A percentile compares a stretch with the other conserved stretches of the same genome.
phyloP scores from a whole-genome alignment of 2,797 vertebrate species.

The Microctenopoma stevenorrisi region DNA sequence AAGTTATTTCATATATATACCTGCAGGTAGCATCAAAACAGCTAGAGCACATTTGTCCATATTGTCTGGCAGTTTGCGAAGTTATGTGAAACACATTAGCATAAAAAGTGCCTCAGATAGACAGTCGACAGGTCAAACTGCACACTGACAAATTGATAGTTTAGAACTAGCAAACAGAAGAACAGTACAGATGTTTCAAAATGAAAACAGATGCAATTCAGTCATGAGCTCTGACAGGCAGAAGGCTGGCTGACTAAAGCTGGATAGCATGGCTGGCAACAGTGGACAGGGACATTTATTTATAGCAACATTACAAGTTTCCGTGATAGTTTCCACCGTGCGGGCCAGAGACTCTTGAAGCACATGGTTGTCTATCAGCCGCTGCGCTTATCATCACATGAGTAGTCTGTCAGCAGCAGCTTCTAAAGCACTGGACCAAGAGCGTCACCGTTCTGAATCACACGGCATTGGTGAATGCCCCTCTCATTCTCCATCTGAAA shows the following conservation, averaged over 20 bases:
- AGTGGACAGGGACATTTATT: conserved; percentile 68
- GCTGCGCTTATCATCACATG: conserved; percentile 54
- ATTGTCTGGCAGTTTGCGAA: neutral
- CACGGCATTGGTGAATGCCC: neutral
- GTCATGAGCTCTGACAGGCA: conserved; percentile 4
- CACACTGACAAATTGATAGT: neutral
- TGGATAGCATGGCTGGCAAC: conserved; percentile 59
- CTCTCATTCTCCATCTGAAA: neutral
- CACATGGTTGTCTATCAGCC: conserved; percentile 62
- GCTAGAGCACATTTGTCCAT: neutral
- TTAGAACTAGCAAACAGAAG: neutral
- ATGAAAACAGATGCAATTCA: neutral
- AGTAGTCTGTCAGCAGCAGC: conserved; percentile 48
- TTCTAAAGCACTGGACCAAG: conserved; percentile 24
- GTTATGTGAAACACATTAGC: neutral
- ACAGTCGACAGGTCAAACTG: neutral
- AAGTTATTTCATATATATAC: conserved; percentile 13
- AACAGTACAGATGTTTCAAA: conserved; percentile 11
- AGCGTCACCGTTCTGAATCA: conserved; percentile 8
- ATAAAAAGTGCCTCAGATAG: neutral
- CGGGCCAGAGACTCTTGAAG: conserved; percentile 61
- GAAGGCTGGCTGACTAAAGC: conserved; percentile 2
- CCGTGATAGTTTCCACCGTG: conserved; percentile 73
- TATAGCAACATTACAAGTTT: conserved; percentile 75
- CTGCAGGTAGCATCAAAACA: neutral